These are phyloP conservation scores for Macquaria ambigua DNA, from an alignment of 2,113 vertebrate genomes.

Conservation along the genomic window DNA sequence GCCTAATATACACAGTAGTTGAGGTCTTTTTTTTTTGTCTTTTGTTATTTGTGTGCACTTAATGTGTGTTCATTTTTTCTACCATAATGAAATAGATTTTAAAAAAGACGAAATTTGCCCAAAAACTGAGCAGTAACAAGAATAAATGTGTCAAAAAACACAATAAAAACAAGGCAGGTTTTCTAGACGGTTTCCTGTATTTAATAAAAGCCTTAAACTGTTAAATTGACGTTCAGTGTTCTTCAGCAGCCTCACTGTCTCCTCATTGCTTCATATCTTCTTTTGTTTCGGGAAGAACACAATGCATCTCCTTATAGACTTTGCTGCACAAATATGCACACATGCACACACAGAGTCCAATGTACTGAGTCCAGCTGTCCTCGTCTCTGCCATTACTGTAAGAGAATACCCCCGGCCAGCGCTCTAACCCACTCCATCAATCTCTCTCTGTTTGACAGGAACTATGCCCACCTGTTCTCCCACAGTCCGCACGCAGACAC, in stretches of 20 bases:
- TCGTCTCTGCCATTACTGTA: constrained; percentile 73
- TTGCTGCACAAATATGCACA: constrained; percentile 57
- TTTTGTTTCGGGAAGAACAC: constrained; percentile 48
- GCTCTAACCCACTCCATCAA: constrained; percentile 81
- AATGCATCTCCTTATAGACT: constrained; percentile 53
- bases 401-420: constrained; percentile 72
- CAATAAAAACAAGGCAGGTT: background rate
- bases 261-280: background rate
- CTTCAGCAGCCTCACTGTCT: background rate
- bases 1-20: no score
- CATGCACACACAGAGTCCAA: constrained; percentile 61
- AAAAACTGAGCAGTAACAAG: background rate
- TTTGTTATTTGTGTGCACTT: no score
- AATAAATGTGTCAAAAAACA: background rate
- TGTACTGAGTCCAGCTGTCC: constrained; percentile 77
- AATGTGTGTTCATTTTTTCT: no score
- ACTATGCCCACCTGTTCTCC: constrained; percentile 86
- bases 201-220: background rate
- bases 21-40: no score
- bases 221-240: background rate
- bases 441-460: constrained; percentile 83
- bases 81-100: no score
- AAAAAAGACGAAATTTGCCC: no score
- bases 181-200: background rate
- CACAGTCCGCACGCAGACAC: constrained; percentile 66